phyloP scores from a whole-genome alignment of 2,113 vertebrate species.

The Bos taurus region DNA sequence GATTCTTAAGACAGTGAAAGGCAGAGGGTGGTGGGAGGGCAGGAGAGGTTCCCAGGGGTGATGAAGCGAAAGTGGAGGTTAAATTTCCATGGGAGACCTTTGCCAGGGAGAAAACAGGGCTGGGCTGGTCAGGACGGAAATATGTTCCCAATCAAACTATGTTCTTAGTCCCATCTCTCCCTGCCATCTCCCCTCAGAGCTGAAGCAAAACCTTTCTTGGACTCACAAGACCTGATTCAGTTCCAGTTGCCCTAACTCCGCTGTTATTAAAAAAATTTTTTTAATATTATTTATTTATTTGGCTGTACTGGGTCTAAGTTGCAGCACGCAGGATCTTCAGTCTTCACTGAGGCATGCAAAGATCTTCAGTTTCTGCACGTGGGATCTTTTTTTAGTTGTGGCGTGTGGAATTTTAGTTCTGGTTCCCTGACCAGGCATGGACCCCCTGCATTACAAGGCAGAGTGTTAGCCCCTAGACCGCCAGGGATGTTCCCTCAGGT shows the following conservation, averaged over 20 bases:
- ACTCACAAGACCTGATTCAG: neutral
- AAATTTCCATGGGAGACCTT: neutral
- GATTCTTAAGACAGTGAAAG: neutral
- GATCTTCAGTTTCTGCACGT: neutral
- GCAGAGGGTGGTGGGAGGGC: no score
- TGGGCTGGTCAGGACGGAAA: neutral
- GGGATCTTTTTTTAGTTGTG: neutral
- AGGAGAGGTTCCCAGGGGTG: neutral
- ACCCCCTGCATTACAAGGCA: neutral
- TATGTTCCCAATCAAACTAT: neutral
- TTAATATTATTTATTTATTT: neutral
- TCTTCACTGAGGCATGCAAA: neutral
- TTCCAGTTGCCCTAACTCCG: neutral
- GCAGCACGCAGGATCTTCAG: accelerated
- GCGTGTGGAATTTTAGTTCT: neutral
- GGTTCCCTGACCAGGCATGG: neutral
- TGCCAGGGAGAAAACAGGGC: neutral
- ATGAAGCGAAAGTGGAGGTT: neutral
- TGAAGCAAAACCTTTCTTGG: neutral
- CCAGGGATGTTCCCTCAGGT: neutral
- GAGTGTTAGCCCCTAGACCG: neutral
- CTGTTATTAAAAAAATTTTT: neutral
- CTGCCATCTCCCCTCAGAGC: neutral
- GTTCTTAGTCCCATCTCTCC: neutral
- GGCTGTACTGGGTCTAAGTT: neutral